Base-by-base conservation (phyloP, 2,113 vertebrate species). In the Tringa solitaria region DNA sequence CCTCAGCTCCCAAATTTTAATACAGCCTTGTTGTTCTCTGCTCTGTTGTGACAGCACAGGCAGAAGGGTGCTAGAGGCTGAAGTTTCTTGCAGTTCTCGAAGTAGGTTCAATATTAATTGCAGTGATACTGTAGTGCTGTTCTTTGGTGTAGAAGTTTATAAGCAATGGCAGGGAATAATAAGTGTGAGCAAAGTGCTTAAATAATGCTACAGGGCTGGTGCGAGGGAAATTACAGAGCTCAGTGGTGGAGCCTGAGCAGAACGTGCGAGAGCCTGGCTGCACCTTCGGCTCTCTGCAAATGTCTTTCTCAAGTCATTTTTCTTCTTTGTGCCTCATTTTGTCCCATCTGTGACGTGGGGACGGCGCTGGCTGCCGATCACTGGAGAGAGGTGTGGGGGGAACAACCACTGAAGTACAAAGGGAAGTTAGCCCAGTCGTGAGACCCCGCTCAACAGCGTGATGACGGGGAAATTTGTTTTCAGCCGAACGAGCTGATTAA, bases 361-460 rank as follows among this genome's bases (percentile, higher is more conserved):
- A 26, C 12, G 1, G 65, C 28, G 3, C 16, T 60, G 41, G 64
- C 79, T 45, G 57, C 43, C 14, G 8, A 1, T 26, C 12, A 0
- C 16, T 73, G 77, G 43, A 3, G 26, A 7, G 72, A 48, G 70
- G 21, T 4, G 33, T 2, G 4, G 67, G 63, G 48, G 69, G 53
- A 12, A 19, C 37, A 8, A 21, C 30, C 65, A 0, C 73, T 1
- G 6, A 6, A 50, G 64, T 6, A 0, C 15, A 35, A 3, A 9
- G 30, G 33, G 2, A 23, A 45, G 85, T 24, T 41, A 46, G 73
- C 43, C 2, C 23, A 0, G 78, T 1, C 4, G 11, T 11, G 80
- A 46, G 33, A 3, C 6, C 8, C 33, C 18, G 11, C 78, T 48
- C 8, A 0, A 0, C 67, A 4, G 60, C 2, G 5, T 6, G 3